Evolutionary conservation across 2,113 vertebrate genomes (phyloP).

Genomic region (Reinhardtius hippoglossoides): DNA sequence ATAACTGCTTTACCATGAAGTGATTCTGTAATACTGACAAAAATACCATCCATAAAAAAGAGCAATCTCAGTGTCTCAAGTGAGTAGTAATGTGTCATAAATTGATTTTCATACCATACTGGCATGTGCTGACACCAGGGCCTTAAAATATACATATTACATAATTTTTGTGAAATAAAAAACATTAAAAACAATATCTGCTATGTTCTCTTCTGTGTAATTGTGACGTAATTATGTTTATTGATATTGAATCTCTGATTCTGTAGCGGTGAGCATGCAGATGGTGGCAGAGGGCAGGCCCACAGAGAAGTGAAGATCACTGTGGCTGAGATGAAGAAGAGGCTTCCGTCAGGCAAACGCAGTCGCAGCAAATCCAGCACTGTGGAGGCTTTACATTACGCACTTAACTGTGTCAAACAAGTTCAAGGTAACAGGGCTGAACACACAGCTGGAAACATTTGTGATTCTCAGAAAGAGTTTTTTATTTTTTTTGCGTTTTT

Average conservation of each 20-base stretch:
- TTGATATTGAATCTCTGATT: not conserved
- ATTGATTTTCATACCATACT: too few species aligned
- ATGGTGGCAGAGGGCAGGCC: slow-evolving; percentile 68
- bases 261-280: slow-evolving; percentile 68
- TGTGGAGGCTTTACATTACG: slow-evolving; percentile 87
- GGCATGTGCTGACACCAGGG: too few species aligned
- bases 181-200: too few species aligned
- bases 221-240: not conserved
- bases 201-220: too few species aligned
- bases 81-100: too few species aligned
- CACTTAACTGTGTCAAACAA: slow-evolving; percentile 88
- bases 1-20: too few species aligned
- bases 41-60: too few species aligned
- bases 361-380: slow-evolving; percentile 86
- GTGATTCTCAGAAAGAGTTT: not conserved
- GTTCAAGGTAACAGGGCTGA: slow-evolving; percentile 84
- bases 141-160: too few species aligned
- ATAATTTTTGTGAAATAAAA: too few species aligned
- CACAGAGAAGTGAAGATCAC: slow-evolving; percentile 83
- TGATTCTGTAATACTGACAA: too few species aligned
- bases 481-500: not conserved
- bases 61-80: too few species aligned
- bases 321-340: slow-evolving; percentile 91
- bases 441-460: not conserved
- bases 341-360: slow-evolving; percentile 83